Percentiles rank a stretch among this genome's conserved stretches.
Conservation (phyloP, 2,797 vertebrate genomes). For the Tachyglossus aculeatus region DNA sequence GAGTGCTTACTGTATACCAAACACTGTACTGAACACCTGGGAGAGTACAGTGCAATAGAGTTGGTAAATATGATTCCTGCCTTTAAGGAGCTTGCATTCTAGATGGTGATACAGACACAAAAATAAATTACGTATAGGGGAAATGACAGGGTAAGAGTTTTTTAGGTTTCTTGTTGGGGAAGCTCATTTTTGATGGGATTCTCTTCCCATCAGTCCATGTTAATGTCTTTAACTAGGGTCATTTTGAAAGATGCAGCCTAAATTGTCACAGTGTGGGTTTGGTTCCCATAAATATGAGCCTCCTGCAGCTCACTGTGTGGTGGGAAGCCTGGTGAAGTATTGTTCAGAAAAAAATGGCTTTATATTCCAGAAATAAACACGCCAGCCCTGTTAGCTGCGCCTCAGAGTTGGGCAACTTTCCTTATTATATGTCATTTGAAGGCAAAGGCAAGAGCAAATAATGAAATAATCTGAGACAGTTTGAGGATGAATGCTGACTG, state of each 20-base stretch:
- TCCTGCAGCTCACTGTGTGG: background rate
- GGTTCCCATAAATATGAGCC: background rate
- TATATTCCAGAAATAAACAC: background rate
- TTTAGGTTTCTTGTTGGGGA: too few species aligned
- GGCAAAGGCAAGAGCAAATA: background rate
- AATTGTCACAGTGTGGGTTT: background rate
- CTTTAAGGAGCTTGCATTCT: too few species aligned
- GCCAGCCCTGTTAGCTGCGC: background rate
- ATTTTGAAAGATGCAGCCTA: background rate
- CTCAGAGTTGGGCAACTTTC: background rate
- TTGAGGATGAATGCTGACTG: background rate
- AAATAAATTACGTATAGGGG: too few species aligned
- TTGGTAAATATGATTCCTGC: too few species aligned
- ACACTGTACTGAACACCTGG: too few species aligned
- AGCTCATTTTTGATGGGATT: too few species aligned
- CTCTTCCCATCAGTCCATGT: background rate
- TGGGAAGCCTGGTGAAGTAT: background rate
- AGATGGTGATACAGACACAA: too few species aligned
- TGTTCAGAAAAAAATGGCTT: background rate
- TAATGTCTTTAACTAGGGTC: background rate
- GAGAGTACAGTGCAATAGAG: too few species aligned
- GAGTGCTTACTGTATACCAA: too few species aligned
- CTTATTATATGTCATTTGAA: background rate
- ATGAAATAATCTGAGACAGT: background rate
- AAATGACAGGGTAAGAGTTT: too few species aligned